These are phyloP conservation scores for Sternotherus odoratus DNA, from an alignment of 2,797 vertebrate species.

Conservation along the genomic window DNA sequence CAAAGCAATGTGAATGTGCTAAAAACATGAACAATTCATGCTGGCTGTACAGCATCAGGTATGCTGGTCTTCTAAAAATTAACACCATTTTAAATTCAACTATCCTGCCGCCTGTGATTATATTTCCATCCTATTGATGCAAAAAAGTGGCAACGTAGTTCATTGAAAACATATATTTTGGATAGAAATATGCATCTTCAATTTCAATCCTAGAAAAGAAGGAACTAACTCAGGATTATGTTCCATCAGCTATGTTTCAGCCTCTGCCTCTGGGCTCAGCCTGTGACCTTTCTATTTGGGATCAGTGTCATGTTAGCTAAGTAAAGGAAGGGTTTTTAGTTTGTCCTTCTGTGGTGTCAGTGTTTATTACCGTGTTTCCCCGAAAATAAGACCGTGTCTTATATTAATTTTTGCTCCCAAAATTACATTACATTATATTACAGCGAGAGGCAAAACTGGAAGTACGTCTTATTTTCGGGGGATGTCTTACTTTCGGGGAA, in stretches of 20 bases:
- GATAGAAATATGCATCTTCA: constrained; percentile 32
- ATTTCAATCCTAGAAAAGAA: not conserved
- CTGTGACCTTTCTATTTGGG: not conserved
- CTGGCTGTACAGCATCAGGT: not conserved
- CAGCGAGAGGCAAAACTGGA: too few species aligned
- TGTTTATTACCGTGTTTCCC: too few species aligned
- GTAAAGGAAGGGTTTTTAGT: not conserved
- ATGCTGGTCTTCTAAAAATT: constrained; percentile 18
- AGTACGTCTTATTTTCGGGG: too few species aligned
- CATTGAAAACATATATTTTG: not conserved
- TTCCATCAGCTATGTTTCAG: not conserved
- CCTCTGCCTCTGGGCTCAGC: not conserved
- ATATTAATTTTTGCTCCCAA: too few species aligned
- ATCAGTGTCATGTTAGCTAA: not conserved
- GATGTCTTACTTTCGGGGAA: too few species aligned
- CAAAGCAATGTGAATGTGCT: not conserved
- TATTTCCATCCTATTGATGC: not conserved
- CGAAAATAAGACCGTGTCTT: too few species aligned
- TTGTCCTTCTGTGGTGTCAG: not conserved
- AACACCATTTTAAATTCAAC: constrained; percentile 21
- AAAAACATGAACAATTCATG: not conserved
- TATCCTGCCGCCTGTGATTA: constrained; percentile 18
- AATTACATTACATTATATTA: too few species aligned
- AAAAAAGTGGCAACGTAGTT: constrained; percentile 34
- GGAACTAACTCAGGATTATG: not conserved